These are phyloP conservation scores for Diachasma alloeum DNA, from an alignment of 1,140 invertebrate species.

Conservation along the genomic window DNA sequence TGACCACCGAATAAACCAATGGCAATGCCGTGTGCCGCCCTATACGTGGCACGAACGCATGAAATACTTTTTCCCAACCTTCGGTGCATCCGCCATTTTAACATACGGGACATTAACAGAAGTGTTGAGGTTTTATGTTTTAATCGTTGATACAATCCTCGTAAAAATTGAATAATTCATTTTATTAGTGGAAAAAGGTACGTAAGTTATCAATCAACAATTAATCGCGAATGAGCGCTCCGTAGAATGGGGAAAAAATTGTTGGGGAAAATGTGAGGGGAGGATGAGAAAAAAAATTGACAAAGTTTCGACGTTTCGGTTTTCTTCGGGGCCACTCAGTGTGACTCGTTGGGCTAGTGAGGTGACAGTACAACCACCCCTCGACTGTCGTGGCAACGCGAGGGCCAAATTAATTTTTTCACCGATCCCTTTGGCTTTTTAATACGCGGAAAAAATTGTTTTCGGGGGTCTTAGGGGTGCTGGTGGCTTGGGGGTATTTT, in stretches of 20 bases:
- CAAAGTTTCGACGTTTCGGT: not conserved
- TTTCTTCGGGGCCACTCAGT: not conserved
- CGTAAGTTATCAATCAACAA: slow-evolving; percentile 64
- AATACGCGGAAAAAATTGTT: not conserved
- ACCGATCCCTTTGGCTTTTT: too few relatives aligned
- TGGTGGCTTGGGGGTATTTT: too few relatives aligned
- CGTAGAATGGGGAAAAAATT: not conserved
- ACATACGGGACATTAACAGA: slow-evolving; percentile 75
- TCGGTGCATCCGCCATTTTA: slow-evolving; percentile 78
- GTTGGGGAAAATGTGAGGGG: not conserved
- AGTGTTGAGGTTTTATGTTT: slow-evolving; percentile 74
- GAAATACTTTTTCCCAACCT: slow-evolving; percentile 66
- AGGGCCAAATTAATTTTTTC: not conserved
- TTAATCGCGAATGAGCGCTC: not conserved
- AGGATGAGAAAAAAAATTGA: not conserved
- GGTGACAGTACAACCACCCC: slow-evolving; percentile 22
- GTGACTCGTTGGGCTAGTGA: not conserved
- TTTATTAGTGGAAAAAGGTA: slow-evolving; percentile 68
- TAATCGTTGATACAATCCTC: slow-evolving; percentile 67
- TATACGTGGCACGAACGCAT: slow-evolving; percentile 79
- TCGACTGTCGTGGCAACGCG: not conserved
- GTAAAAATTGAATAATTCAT: slow-evolving; percentile 66
- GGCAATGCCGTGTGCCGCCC: slow-evolving; percentile 50
- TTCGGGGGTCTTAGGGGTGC: too few relatives aligned
- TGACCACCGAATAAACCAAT: slow-evolving; percentile 56